Evolutionary conservation across 2,797 vertebrate genomes (phyloP).

Genomic region (Clarias laeviceps): DNA sequence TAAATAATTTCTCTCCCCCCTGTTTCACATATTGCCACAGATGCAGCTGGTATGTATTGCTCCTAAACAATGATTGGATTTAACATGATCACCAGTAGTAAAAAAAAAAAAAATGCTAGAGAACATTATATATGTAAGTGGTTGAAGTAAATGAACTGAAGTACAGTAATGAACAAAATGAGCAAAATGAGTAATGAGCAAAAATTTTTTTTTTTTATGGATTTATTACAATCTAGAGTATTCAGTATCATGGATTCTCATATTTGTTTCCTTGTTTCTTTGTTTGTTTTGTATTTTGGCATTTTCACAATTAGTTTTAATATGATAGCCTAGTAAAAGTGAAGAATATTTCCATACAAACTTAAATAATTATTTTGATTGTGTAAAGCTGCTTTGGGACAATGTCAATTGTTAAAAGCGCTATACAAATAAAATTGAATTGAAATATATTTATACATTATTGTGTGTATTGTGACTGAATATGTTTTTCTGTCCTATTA

Average conservation of each 20-base stretch:
- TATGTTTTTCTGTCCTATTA: background rate
- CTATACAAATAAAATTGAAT: no score
- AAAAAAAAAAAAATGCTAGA: background rate
- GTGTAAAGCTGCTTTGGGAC: no score
- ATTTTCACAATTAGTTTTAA: background rate
- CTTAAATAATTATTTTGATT: no score
- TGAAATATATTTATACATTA: background rate
- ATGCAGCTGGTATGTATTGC: slow-evolving; percentile 88
- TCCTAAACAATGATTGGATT: slow-evolving; percentile 25
- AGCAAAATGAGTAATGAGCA: background rate
- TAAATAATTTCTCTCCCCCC: slow-evolving; percentile 81
- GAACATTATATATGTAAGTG: background rate
- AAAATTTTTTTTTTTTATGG: background rate
- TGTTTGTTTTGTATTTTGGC: background rate
- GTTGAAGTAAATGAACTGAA: background rate
- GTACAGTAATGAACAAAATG: no score
- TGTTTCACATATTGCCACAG: slow-evolving; percentile 82
- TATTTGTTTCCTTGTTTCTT: background rate
- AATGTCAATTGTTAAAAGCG: no score
- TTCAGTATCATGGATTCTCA: background rate
- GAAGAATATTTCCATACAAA: no score
- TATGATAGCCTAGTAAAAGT: background rate
- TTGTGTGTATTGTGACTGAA: background rate
- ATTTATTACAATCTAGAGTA: background rate
- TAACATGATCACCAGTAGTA: slow-evolving; percentile 17